These are phyloP conservation scores for Cheumatopsyche charites DNA, from an alignment of 1,140 invertebrate species.

Conservation along the genomic window DNA sequence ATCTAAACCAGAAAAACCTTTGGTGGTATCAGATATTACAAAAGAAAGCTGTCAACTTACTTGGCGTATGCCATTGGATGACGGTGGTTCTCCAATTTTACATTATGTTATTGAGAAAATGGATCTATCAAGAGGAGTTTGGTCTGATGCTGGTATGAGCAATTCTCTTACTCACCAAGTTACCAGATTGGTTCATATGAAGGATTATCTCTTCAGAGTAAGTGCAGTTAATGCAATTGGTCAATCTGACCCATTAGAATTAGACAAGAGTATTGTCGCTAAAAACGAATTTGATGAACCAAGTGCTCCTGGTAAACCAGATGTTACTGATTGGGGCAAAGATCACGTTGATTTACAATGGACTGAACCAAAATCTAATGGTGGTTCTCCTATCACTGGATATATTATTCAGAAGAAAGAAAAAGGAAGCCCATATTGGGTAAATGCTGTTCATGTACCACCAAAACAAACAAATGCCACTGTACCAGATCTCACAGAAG, in stretches of 20 bases:
- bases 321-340: slow-evolving; percentile 90
- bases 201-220: slow-evolving; percentile 90
- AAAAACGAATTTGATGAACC: slow-evolving; percentile 96
- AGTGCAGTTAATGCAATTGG: slow-evolving; percentile 95
- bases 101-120: slow-evolving; percentile 98
- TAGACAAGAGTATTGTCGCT: slow-evolving; percentile 85
- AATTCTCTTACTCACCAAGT: slow-evolving; percentile 84
- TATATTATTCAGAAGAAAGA: slow-evolving; percentile 97
- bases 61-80: slow-evolving; percentile 84
- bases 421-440: slow-evolving; percentile 88
- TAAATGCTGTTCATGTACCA: slow-evolving; percentile 86
- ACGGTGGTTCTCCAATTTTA: slow-evolving; percentile 92
- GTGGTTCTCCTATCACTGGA: slow-evolving; percentile 89
- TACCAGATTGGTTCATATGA: slow-evolving; percentile 85
- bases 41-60: slow-evolving; percentile 87
- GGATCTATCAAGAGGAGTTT: slow-evolving; percentile 92
- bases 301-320: slow-evolving; percentile 86
- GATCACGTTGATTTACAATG: slow-evolving; percentile 92
- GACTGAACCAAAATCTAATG: slow-evolving; percentile 84
- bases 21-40: slow-evolving; percentile 83
- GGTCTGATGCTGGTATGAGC: slow-evolving; percentile 92
- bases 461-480: slow-evolving; percentile 77
- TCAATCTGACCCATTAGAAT: slow-evolving; percentile 88
- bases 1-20: slow-evolving; percentile 82
- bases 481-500: slow-evolving; percentile 88